Base-by-base conservation (phyloP, 2,888 invertebrate genomes). In the Cecidostiba fungosa region DNA sequence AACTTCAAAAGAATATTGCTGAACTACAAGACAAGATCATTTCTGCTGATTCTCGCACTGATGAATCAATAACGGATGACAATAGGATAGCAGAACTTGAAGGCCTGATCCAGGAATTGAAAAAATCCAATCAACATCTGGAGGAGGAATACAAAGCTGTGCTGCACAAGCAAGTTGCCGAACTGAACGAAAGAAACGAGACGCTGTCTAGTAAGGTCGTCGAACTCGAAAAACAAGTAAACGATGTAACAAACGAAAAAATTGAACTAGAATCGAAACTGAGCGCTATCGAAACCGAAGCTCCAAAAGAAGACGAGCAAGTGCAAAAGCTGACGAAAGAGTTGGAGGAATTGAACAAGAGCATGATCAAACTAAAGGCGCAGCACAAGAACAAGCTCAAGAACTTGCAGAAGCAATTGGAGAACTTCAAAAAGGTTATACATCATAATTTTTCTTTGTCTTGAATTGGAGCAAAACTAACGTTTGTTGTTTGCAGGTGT, bases 321-420 rank as follows among this genome's bases (percentile, higher is more conserved):
- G 88, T 94, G 0, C 92, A 93, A 50, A 94, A 95, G 90, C 93
- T 97, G 4, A 96, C 95, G 86, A 95, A 95, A 88, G 96, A 97
- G 91, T 94, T 97, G 78, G 97, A 97, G 86, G 95, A 96, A 82
- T 95, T 96, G 47, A 97, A 97, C 91, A 97, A 97, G 91, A 95
- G 95, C 90, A 96, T 96, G 95, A 95, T 97, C 77, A 97, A 97
- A 94, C 94, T 96, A 12, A 97, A 97, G 92, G 96, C 96, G 2
- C 95, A 95, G 88, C 95, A 96, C 90, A 96, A 96, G 92, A 93
- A 95, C 84, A 97, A 97, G 94, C 92, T 96, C 73, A 97, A 97
- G 92, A 96, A 96, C 91, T 94, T 97, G 90, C 97, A 96, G 90
- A 97, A 96, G 90, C 96, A 97, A 90, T 86, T 94, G 77, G 93